Base-by-base conservation (phyloP, 2,888 invertebrate species). In the Cephalotes varians region DNA sequence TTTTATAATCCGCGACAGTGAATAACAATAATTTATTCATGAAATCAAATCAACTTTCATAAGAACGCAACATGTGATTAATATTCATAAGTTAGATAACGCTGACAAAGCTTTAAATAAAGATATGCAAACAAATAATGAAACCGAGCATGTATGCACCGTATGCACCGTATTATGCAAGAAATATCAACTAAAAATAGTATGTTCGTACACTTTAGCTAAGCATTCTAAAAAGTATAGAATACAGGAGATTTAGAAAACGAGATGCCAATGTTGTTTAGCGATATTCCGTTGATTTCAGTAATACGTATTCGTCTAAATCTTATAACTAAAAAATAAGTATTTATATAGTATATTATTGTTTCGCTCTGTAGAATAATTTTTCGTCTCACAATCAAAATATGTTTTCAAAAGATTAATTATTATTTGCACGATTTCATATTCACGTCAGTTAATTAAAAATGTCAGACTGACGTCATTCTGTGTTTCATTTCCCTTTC, bases 91-190 rank as follows among this genome's bases (percentile, higher is more conserved):
- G 34, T 60, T 44, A n/a, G 21, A 34, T 28, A 54, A 60, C 15
- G 60, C 56, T 40, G 31, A 31, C 28, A 21, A 60, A 74, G 31
- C 6, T 62, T 73, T 74, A 62, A 73, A 44, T 34, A 47, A 74
- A 74, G 62, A 74, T 62, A 74, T 47, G 44, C 47, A 44, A 64
- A 74, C 64, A 47, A 34, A 73, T 44, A 73, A 60, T 44, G 3
- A 73, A 44, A 31, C 10, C 1, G 15, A 62, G 31, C 44, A 62
- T 44, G 21, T 44, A 73, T 60, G 28, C 9, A 28, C 21, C 21
- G 10, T 40, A 21, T 34, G n/a, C n/a, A n/a, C n/a, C n/a, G 34
- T 34, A 9, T 21, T 47, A 31, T 40, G 71, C 71, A 44, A 74
- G 12, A 47, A 10, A 62, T 47, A n/a, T 18, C 15, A 37, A 54